Conservation (phyloP, 2,113 vertebrate species). For the Phyllostomus hastatus region DNA sequence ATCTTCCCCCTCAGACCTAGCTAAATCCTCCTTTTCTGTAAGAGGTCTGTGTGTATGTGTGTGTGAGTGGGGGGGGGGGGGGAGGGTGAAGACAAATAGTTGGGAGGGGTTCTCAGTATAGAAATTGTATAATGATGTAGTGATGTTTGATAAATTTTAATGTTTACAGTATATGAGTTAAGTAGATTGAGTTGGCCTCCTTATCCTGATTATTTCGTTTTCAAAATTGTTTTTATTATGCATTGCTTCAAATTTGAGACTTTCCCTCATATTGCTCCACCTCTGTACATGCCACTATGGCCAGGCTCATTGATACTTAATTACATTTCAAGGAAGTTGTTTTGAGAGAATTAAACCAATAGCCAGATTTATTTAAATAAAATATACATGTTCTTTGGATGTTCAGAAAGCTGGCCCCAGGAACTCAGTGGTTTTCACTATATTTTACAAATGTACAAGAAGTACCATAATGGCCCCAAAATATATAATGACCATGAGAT, state of each 20-base stretch:
- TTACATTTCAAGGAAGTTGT: constrained; percentile 52
- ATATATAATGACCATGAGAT: constrained; percentile 18
- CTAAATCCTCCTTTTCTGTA: background rate
- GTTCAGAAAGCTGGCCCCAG: constrained; percentile 3
- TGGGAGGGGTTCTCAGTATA: background rate
- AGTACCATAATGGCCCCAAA: background rate
- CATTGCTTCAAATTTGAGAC: background rate
- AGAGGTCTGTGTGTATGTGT: background rate
- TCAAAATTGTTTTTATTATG: background rate
- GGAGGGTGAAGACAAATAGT: background rate
- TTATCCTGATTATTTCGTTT: background rate
- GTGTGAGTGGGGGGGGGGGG: rapidly evolving
- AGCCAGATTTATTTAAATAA: constrained; percentile 50
- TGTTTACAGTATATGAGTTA: background rate
- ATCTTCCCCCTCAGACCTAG: background rate
- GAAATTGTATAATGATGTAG: background rate
- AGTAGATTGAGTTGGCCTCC: background rate
- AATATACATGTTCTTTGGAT: constrained; percentile 55
- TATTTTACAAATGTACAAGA: constrained; percentile 42
- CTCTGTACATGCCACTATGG: background rate
- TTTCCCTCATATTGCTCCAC: background rate
- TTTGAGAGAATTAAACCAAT: constrained; percentile 43
- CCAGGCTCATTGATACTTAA: constrained; percentile 59
- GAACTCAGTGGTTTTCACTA: constrained; percentile 56
- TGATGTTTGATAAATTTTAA: background rate